These are phyloP conservation scores for Periplaneta americana DNA, from an alignment of 1,140 invertebrate genomes.

Conservation along the genomic window DNA sequence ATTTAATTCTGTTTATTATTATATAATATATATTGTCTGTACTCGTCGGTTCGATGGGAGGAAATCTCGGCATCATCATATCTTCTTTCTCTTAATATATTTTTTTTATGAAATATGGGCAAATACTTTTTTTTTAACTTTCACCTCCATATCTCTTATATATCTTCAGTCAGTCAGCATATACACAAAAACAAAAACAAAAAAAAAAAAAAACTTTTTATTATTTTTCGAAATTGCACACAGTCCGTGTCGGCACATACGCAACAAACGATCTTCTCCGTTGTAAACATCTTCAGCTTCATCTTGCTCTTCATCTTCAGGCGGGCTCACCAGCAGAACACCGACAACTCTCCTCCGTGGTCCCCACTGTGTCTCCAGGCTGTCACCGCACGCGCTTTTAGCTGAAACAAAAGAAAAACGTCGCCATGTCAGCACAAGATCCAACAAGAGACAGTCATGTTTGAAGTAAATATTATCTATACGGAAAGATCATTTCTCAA, in stretches of 20 bases:
- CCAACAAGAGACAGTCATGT: no score
- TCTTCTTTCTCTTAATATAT: not conserved
- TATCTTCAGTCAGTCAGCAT: not conserved
- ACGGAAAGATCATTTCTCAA: no score
- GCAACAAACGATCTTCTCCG: not conserved
- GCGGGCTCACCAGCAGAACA: constrained; percentile 64
- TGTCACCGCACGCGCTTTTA: constrained; percentile 60
- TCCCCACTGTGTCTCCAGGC: constrained; percentile 60
- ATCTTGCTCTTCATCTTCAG: no score
- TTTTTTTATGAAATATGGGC: not conserved
- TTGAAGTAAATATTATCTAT: no score
- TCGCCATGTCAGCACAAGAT: no score
- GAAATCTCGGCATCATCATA: not conserved
- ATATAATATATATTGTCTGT: not conserved
- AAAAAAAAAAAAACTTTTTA: no score
- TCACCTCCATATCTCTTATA: not conserved
- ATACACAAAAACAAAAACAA: not conserved
- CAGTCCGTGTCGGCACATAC: not conserved
- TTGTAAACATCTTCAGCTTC: not conserved
- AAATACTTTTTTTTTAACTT: not conserved
- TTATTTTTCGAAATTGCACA: not conserved
- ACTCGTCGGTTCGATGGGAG: not conserved
- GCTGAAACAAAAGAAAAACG: constrained; percentile 44
- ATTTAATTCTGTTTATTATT: not conserved
- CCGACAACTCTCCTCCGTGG: constrained; percentile 63